phyloP scores from a whole-genome alignment of 2,113 vertebrate genomes.

The Dissostichus mawsoni region DNA sequence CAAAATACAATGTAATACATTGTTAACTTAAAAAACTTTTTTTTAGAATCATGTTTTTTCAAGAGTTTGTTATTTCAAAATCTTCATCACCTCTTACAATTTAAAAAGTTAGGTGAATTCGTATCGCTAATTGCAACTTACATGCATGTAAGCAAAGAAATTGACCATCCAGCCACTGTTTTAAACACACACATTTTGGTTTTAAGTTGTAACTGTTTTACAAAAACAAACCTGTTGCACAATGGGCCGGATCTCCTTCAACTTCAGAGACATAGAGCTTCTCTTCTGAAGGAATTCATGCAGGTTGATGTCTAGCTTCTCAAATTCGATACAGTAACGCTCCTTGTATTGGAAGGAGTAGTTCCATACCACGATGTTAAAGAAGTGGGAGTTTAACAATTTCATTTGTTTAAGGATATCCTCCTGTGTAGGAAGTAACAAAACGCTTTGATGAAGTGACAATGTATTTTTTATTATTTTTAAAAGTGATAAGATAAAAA shows the following conservation, averaged over 20 bases:
- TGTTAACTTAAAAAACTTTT: not conserved
- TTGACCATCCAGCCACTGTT: no score
- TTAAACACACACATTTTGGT: no score
- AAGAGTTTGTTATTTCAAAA: not conserved
- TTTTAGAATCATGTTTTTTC: no score
- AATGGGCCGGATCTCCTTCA: slow-evolving; percentile 3
- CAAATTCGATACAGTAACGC: slow-evolving; percentile 4
- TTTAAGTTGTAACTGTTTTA: no score
- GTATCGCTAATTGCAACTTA: no score
- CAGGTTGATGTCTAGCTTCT: slow-evolving; percentile 13
- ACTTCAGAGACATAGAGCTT: not conserved
- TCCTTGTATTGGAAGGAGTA: not conserved
- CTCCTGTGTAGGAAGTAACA: not conserved
- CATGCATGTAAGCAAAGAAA: no score
- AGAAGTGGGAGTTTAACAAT: not conserved
- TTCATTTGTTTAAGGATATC: not conserved
- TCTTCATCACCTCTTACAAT: not conserved
- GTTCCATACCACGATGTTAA: not conserved
- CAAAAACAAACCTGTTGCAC: slow-evolving; percentile 11
- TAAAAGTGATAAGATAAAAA: not conserved
- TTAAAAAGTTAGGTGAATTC: not conserved
- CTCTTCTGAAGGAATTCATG: not conserved
- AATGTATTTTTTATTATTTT: not conserved
- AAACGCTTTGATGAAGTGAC: not conserved
- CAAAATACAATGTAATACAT: not conserved